Evolutionary conservation across 2,888 invertebrate species (phyloP).

Genomic region (Machimus rusticus): DNA sequence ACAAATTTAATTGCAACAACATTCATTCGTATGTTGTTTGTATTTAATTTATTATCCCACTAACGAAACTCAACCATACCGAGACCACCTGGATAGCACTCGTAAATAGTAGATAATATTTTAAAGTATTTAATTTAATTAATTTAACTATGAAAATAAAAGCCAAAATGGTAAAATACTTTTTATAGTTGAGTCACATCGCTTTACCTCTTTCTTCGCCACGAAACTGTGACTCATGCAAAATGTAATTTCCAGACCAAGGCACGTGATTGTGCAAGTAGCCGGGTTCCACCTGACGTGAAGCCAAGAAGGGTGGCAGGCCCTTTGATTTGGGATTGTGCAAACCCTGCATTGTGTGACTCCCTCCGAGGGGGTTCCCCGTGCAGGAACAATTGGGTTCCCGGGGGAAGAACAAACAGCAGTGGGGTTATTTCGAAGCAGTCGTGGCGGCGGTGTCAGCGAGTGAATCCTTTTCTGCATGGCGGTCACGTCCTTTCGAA

Average conservation of each 20-base stretch:
- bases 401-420: background rate
- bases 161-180: background rate
- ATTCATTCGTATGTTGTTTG: too few species aligned
- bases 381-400: background rate
- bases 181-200: background rate
- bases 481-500: conserved; percentile 13
- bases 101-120: too few species aligned
- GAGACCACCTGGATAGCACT: too few species aligned
- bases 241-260: background rate
- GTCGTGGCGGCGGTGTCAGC: background rate
- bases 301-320: background rate
- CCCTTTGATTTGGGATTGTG: conserved; percentile 27
- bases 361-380: background rate
- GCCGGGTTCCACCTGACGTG: background rate
- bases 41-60: too few species aligned
- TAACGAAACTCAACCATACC: too few species aligned
- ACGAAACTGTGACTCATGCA: conserved; percentile 8
- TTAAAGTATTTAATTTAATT: too few species aligned
- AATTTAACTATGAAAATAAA: background rate
- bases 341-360: background rate
- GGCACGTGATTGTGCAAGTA: conserved; percentile 23
- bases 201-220: background rate
- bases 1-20: too few species aligned
- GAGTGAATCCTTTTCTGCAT: conserved; percentile 29
- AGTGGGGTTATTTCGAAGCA: background rate